Evolutionary conservation across 1,140 invertebrate genomes (phyloP), one percentile per base, ranked within the genome.

Genomic region (Rhopalosiphum maidis): DNA sequence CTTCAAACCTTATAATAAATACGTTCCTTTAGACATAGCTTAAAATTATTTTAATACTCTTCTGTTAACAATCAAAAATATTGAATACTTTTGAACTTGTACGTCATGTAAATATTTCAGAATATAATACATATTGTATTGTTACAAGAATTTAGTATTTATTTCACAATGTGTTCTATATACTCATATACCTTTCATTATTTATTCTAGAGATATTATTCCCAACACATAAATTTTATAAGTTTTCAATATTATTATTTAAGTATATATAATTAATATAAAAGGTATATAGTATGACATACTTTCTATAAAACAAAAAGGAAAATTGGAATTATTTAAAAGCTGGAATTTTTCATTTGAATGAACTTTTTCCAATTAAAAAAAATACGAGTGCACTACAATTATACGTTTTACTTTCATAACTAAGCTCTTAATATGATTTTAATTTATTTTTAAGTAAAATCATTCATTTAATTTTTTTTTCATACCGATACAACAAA

Each of bases 381-480:
- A 77, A 77, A 77, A 51, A 51, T 77, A 77, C 30, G 30, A 30
- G 3, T 77, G 60, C 15, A 6, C 15, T 4, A 77, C 30, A n/a
- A 77, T 77, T n/a, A 18, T n/a, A 21, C n/a, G n/a, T 77, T 68
- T 60, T 77, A 77, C 15, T 77, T 77, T 15, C n/a, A 77, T 77
- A 77, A 77, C 60, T 77, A 68, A 68, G 60, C 15, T 77, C 5
- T 77, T 77, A n/a, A 77, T 77, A 77, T 77, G n/a, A 77, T 77
- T n/a, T 77, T 77, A n/a, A 77, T 77, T 68, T 35, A 77, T 77
- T 77, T 77, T 77, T 77, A 77, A n/a, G 60, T 77, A n/a, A 11
- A 60, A 30, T 15, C 11, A 77, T 77, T 77, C 15, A 77, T 77
- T 77, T 18, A 35, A 77, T 77, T n/a, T 18, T 77, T 77, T 15